Evolutionary conservation across 2,888 invertebrate genomes (phyloP), one percentile per base, ranked within the genome.

Genomic region (Anthrax anthrax): DNA sequence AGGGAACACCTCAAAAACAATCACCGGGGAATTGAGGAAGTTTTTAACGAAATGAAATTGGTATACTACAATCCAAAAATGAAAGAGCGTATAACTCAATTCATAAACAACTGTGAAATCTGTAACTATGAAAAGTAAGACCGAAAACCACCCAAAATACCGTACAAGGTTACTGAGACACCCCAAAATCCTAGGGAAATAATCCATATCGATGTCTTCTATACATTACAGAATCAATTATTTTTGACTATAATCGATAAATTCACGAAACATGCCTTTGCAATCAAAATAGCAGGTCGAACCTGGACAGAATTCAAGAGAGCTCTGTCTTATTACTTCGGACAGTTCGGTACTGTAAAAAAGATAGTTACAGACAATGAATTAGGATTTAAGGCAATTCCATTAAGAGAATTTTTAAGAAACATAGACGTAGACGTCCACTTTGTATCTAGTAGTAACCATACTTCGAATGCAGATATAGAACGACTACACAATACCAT

Each of bases 401-500:
- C 51, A 3, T 39, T 55, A 38, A 47, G n/a, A n/a, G n/a, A n/a
- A n/a, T n/a, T n/a, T n/a, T n/a, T n/a, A n/a, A n/a, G n/a, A n/a
- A n/a, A n/a, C n/a, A n/a, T n/a, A n/a, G n/a, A n/a, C n/a, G n/a
- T n/a, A n/a, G n/a, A n/a, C n/a, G n/a, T n/a, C n/a, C n/a, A n/a
- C n/a, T n/a, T n/a, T n/a, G n/a, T n/a, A n/a, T n/a, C 51, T 16
- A 49, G 40, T 9, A 52, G 43, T n/a, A 52, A 51, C 14, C 50
- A 51, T 32, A 51, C 51, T 13, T 48, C 51, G 13, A 54, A 55
- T 16, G 18, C 51, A 12, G 51, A 55, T 23, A 43, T 53, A 8
- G 50, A 52, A 50, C 29, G 52, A 18, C 18, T 51, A 14, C 42
- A 55, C n/a, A 54, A 53, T 8, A 56, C 53, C 1, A 50, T 54